Base-by-base conservation (phyloP, 2,113 vertebrate species). In the Uria aalge region DNA sequence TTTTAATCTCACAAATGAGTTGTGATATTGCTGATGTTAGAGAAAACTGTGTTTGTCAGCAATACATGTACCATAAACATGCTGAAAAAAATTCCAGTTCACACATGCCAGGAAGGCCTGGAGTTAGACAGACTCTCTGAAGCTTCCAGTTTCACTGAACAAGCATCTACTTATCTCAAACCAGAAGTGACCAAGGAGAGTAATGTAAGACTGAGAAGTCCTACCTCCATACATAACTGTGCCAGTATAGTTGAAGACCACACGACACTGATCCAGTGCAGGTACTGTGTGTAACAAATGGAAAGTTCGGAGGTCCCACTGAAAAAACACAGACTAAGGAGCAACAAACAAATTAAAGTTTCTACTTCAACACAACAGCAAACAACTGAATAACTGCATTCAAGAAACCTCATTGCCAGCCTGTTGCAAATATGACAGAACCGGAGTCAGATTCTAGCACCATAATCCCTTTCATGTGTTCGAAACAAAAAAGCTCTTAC, bases 181-280 rank as follows among this genome's bases (percentile, higher is more conserved):
- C 23, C 62, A 77, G 74, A 73, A 53, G n/a, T 29, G 36, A 89
- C 5, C 34, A 50, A 76, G 23, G 23, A 69, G 12, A 88, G 66
- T 17, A 66, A 87, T 8, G 5, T 3, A 24, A 90, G 43, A 53
- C 38, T 41, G 66, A 52, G 40, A 55, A 56, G 24, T 60, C 94
- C 98, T 98, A 99, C 99, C 99, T 99, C 99, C 99, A 90, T 99
- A 99, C 98, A 99, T 99, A 92, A 99, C 99, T 1, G 99, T 99
- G 88, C 99, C 99, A 0, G 99, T 99, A 94, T 99, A 99, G 97
- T 99, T 99, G 98, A 99, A 99, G 60, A 99, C 99, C n/a, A 99
- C 99, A n/a, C 99, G 98, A 95, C 99, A 99, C 97, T 99, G 99
- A 98, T 99, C 99, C 96, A 99, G 98, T 18, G 99, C 99, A 55